Conservation (phyloP, 1,140 invertebrate species). For the Arion vulgaris region DNA sequence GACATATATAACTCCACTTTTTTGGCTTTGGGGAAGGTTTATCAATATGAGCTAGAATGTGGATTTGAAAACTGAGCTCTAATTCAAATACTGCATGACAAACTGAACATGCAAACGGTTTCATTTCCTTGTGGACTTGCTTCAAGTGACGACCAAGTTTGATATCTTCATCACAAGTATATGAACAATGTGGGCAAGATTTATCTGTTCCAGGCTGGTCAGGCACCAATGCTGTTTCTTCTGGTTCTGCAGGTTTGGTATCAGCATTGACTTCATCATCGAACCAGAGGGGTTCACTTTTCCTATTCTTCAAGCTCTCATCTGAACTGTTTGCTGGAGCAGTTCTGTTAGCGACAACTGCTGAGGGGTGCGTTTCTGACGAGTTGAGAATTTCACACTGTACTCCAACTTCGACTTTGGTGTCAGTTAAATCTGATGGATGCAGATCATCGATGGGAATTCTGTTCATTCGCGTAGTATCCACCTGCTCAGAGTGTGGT, state of each 20-base stretch:
- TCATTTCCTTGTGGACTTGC: constrained; percentile 7
- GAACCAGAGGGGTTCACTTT: constrained; percentile 11
- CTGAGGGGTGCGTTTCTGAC: neutral
- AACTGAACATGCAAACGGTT: constrained; percentile 16
- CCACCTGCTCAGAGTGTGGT: neutral
- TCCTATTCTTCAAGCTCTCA: neutral
- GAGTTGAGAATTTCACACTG: constrained; percentile 13
- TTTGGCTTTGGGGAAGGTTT: neutral
- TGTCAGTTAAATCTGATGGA: neutral
- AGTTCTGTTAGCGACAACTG: neutral
- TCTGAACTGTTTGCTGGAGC: neutral
- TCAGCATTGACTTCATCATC: neutral
- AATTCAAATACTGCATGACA: constrained; percentile 16
- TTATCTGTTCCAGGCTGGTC: neutral
- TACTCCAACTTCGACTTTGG: constrained; percentile 8
- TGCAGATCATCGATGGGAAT: neutral
- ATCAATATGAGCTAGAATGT: constrained; percentile 4
- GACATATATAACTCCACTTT: constrained; percentile 3
- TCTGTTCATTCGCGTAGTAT: neutral
- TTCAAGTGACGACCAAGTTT: constrained; percentile 26
- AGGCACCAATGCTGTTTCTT: neutral
- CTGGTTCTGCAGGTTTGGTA: neutral
- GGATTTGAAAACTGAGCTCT: constrained; percentile 26
- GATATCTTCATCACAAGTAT: constrained; percentile 8
- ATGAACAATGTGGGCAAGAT: constrained; percentile 17